Evolutionary conservation across 2,113 vertebrate species (phyloP).

Genomic region (Xiphophorus couchianus): DNA sequence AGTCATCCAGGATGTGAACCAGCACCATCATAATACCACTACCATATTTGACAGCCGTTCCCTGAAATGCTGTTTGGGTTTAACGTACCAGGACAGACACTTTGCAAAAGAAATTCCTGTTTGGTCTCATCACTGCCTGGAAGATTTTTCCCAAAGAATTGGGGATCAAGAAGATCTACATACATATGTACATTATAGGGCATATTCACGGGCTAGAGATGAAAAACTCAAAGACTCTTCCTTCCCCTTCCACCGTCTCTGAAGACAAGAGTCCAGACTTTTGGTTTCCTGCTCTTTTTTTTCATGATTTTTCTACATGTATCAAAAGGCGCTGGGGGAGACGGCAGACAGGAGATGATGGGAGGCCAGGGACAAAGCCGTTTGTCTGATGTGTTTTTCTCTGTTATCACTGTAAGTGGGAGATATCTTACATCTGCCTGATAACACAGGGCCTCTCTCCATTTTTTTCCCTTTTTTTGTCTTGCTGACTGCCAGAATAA

Average conservation of each 20-base stretch:
- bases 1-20: no score
- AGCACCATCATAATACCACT: no score
- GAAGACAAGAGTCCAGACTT: conserved; percentile 41
- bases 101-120: no score
- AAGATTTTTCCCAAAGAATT: no score
- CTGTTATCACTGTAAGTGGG: conserved; percentile 54
- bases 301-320: conserved; percentile 7
- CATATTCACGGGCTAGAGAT: no score
- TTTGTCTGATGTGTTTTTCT: conserved; percentile 60
- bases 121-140: no score
- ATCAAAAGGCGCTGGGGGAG: conserved; percentile 30
- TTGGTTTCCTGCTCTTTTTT: conserved; percentile 36
- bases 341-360: conserved; percentile 46
- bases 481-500: conserved; percentile 26
- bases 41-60: no score
- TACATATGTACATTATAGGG: no score
- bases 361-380: conserved; percentile 44
- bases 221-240: background rate
- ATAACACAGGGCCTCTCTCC: conserved; percentile 44
- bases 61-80: no score
- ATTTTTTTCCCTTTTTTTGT: background rate
- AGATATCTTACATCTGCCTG: conserved; percentile 47
- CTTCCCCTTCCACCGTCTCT: conserved; percentile 39
- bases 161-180: no score
- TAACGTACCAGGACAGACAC: no score